A percentile compares a stretch with the other conserved stretches of the same genome.
phyloP scores from a whole-genome alignment of 30 jellyfish, hydroid and myxozoan species.

The Clytia hemisphaerica region DNA sequence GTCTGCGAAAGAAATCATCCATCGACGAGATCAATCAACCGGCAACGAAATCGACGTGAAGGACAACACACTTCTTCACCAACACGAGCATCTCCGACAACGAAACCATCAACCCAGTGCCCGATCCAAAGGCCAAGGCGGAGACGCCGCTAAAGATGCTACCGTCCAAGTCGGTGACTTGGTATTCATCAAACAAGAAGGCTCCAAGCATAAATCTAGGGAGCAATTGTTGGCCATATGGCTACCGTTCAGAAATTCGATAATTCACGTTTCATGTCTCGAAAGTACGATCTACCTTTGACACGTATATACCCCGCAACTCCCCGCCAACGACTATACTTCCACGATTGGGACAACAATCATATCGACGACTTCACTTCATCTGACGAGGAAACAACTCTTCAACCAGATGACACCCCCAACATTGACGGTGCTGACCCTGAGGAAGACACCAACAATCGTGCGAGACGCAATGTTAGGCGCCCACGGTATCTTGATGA shows the following conservation, averaged over 20 bases:
- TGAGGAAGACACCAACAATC: neutral
- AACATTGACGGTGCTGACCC: neutral
- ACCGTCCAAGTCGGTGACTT: conserved; percentile 1
- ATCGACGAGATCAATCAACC: neutral
- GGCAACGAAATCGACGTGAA: neutral
- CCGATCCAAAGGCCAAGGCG: neutral
- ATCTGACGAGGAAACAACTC: neutral
- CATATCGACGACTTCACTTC: neutral
- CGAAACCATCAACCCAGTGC: neutral
- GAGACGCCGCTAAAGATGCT: neutral
- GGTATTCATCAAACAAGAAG: neutral
- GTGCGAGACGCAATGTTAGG: neutral
- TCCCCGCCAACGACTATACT: neutral
- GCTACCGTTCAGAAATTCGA: neutral
- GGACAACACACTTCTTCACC: too few relatives aligned
- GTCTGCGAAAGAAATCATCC: neutral
- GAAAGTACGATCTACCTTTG: neutral
- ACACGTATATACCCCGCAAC: neutral
- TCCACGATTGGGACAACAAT: neutral
- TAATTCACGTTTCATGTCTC: neutral
- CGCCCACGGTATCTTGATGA: neutral
- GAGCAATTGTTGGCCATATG: neutral
- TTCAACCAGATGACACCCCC: neutral
- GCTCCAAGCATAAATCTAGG: neutral
- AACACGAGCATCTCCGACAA: neutral